A percentile compares a stretch with the other conserved stretches of the same genome.
Conservation (phyloP, 2,888 invertebrate species). For the Microplitis deprimator region DNA sequence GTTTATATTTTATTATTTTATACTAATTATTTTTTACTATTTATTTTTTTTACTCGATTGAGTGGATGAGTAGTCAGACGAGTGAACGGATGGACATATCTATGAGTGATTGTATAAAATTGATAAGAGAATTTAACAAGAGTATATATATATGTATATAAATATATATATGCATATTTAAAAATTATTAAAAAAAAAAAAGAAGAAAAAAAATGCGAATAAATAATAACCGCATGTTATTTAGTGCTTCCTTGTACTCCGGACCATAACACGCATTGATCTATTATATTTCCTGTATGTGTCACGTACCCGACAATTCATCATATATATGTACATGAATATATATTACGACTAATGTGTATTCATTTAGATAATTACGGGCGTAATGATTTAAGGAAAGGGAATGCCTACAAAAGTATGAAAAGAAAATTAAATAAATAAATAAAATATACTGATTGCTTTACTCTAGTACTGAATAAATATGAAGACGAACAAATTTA, state of each 20-base stretch:
- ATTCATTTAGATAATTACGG: not conserved
- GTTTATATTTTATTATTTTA: not conserved
- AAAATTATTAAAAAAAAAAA: not conserved
- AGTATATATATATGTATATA: not conserved
- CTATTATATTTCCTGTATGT: not conserved
- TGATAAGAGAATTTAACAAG: conserved; percentile 11
- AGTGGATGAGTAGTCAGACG: conserved; percentile 27
- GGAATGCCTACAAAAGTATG: conserved; percentile 37
- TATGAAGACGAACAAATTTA: not conserved
- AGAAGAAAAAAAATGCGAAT: conserved; percentile 24
- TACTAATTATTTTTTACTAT: conserved; percentile 18
- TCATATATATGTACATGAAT: not conserved
- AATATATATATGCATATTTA: not conserved
- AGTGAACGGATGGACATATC: conserved; percentile 25
- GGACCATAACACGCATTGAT: not conserved
- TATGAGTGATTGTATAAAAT: conserved; percentile 9
- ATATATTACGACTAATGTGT: not conserved
- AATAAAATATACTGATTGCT: not conserved
- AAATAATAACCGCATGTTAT: conserved; percentile 22
- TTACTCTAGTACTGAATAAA: not conserved
- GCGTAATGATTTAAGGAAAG: conserved; percentile 16
- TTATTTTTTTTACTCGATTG: conserved; percentile 40
- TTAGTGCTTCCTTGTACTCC: conserved; percentile 1
- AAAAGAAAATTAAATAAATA: not conserved
- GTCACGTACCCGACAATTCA: not conserved